A percentile compares a stretch with the other conserved stretches of the same genome.
phyloP scores from a whole-genome alignment of 2,888 invertebrate genomes.

The Adineta ricciae region DNA sequence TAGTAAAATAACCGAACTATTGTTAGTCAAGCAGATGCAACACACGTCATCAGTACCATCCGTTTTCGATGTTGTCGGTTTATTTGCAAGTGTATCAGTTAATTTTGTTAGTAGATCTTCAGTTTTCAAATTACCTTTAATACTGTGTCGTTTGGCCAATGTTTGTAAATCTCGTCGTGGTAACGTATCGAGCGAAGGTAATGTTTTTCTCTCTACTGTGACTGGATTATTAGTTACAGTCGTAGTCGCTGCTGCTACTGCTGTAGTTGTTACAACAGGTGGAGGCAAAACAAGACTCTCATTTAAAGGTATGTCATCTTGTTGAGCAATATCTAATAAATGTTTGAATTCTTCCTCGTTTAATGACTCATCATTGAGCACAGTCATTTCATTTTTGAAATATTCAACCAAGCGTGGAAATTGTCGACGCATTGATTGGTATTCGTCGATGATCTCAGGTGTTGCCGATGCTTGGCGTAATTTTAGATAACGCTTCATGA shows the following conservation, averaged over 20 bases:
- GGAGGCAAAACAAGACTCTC: not conserved
- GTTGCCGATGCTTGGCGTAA: not conserved
- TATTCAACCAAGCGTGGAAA: slow-evolving; percentile 8
- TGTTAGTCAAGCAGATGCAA: slow-evolving; percentile 7
- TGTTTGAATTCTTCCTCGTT: not conserved
- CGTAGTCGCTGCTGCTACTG: not conserved
- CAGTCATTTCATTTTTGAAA: not conserved
- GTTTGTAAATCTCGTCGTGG: not conserved
- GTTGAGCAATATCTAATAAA: slow-evolving; percentile 1
- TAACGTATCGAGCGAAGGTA: not conserved
- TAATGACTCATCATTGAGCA: not conserved
- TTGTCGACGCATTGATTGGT: not conserved
- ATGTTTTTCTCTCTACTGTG: not conserved
- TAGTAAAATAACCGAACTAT: not conserved
- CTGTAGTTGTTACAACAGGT: not conserved
- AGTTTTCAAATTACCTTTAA: not conserved
- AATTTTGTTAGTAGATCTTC: not conserved
- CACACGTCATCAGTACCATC: not conserved
- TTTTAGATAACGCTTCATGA: not conserved
- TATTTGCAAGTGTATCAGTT: not conserved
- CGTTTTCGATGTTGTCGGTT: not conserved
- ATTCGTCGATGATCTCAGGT: not conserved
- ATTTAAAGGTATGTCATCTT: slow-evolving; percentile 9
- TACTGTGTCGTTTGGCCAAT: not conserved
- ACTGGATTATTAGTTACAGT: not conserved